Evolutionary conservation across 1,140 invertebrate species (phyloP).

Genomic region (Mactra quadrangularis): DNA sequence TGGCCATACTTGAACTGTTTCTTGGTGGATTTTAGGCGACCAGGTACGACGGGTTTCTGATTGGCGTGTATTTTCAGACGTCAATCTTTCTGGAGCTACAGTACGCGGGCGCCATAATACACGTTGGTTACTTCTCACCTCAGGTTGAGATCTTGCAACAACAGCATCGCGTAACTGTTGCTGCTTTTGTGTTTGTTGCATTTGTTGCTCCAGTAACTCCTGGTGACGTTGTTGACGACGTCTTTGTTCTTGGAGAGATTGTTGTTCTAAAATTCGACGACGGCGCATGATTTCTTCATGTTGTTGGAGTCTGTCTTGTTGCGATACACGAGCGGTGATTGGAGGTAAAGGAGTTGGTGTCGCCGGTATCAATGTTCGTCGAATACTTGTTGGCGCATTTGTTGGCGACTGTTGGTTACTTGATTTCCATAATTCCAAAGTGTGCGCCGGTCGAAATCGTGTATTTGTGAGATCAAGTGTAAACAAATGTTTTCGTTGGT

Average conservation of each 20-base stretch:
- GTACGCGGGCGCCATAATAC: constrained; percentile 21
- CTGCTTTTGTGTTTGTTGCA: constrained; percentile 29
- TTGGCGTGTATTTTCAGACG: not conserved
- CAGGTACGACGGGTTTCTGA: constrained; percentile 8
- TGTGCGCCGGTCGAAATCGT: not conserved
- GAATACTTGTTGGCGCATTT: not conserved
- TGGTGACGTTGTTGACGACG: constrained; percentile 32
- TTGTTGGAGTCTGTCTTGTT: constrained; percentile 11
- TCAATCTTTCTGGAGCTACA: not conserved
- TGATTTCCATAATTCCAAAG: not conserved
- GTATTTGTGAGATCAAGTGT: constrained; percentile 5
- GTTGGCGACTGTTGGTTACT: not conserved
- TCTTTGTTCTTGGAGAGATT: constrained; percentile 21
- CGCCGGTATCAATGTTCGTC: not conserved
- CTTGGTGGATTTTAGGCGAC: constrained; percentile 46
- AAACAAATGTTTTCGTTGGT: constrained; percentile 10
- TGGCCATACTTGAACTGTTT: constrained; percentile 48
- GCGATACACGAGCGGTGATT: not conserved
- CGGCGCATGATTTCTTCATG: constrained; percentile 36
- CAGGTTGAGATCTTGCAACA: not conserved
- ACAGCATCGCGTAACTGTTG: not conserved
- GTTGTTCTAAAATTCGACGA: constrained; percentile 2
- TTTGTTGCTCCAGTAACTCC: constrained; percentile 38
- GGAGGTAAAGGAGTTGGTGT: not conserved
- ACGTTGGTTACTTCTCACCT: not conserved